Evolutionary conservation across 2,113 vertebrate genomes (phyloP), one percentile per base, ranked within the genome.

Genomic region (Sporophila hypoxantha): DNA sequence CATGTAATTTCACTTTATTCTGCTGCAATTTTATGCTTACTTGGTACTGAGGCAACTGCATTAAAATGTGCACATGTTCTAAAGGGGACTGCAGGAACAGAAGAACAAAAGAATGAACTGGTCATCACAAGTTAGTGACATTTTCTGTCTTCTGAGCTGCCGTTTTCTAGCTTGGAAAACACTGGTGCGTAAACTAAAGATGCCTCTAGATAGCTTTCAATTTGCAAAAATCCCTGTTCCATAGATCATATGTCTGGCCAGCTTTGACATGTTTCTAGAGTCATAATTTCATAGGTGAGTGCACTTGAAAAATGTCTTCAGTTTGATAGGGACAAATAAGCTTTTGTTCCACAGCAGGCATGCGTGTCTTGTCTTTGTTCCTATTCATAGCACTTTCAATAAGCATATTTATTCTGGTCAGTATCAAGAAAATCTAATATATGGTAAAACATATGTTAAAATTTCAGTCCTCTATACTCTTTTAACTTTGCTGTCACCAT

Each of bases 241-340:
- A 56, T 78, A 92, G 69, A 90, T 91, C 86, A 79, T 84, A 42
- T 73, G 64, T 86, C 93, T 91, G 77, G 52, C 52, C 81, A 86
- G 88, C 59, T 90, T 90, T 94, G 90, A 82, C 77, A 64, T 86
- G 60, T 84, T 94, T 94, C 92, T 95, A 82, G 70, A 91, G 15
- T 93, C 67, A 91, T 90, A 88, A 89, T 95, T 91, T 95, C 91
- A 93, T 93, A 95, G 85, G 88, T 95, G 92, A 93, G 44, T 42
- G 88, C 69, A 36, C 74, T 88, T 93, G 91, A 93, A 91, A 92
- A 94, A 92, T 81, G 74, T 91, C 94, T 88, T 81, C 46, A 47
- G 46, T 85, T 82, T 0, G 4, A 78, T 47, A 53, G 55, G 74
- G 62, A 92, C 89, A 93, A 92, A 88, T 85, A 92, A 88, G 91